Evolutionary conservation across 2,113 vertebrate genomes (phyloP).

Genomic region (Otocyon megalotis): DNA sequence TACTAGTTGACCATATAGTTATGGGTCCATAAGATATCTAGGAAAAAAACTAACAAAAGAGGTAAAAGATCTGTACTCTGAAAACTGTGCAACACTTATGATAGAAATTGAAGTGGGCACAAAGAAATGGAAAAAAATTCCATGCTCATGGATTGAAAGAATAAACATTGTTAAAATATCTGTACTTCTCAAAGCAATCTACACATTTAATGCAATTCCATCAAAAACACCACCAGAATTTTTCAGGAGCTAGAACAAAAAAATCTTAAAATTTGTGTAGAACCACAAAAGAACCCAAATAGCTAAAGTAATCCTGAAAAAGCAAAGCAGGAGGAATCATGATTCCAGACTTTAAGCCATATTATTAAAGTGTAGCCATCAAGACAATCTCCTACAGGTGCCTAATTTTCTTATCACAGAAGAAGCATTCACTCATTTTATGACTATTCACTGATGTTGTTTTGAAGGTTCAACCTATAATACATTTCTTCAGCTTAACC

Average conservation of each 20-base stretch:
- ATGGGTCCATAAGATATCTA: not conserved
- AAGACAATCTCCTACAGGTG: not conserved
- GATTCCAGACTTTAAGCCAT: not conserved
- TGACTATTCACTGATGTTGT: not conserved
- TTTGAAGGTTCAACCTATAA: not conserved
- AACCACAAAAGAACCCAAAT: not conserved
- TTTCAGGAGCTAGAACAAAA: not conserved
- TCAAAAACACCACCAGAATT: not conserved
- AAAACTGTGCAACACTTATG: not conserved
- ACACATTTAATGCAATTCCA: not conserved
- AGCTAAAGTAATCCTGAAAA: not conserved
- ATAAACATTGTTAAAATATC: not conserved
- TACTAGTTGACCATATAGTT: not conserved
- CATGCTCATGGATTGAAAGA: not conserved
- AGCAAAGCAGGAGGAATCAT: not conserved
- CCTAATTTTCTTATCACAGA: slow-evolving; percentile 4
- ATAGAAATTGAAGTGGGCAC: not conserved
- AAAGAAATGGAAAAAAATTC: not conserved
- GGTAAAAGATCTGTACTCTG: not conserved
- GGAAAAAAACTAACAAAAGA: not conserved
- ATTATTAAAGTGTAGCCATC: not conserved
- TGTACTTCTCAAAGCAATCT: not conserved
- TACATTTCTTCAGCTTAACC: not conserved
- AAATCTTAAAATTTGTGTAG: not conserved
- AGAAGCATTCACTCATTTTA: not conserved